These are phyloP conservation scores for Ophiothrix spiculata DNA, from an alignment of 35 echinoderm and acorn worm species.

Conservation along the genomic window DNA sequence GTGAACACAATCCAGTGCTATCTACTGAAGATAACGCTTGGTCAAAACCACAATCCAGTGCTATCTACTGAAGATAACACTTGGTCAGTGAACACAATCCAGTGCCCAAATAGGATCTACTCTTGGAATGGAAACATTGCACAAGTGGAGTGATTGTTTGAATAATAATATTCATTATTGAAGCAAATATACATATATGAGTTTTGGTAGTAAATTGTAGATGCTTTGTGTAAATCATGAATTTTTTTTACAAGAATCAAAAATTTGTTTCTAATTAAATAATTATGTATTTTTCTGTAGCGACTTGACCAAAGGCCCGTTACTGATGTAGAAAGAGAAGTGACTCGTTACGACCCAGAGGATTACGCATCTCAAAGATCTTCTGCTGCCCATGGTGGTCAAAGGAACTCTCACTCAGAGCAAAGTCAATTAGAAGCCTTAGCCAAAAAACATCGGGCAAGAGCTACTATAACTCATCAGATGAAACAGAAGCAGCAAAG, in stretches of 20 bases:
- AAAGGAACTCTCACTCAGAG: background rate
- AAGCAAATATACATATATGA: background rate
- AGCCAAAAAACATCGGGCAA: background rate
- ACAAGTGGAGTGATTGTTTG: background rate
- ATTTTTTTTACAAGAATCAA: too few species aligned
- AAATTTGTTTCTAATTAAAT: too few species aligned
- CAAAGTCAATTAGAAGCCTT: background rate
- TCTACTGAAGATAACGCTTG: too few species aligned
- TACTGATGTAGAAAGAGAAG: slow-evolving; percentile 62
- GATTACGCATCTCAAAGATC: slow-evolving; percentile 9
- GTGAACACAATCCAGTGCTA: too few species aligned
- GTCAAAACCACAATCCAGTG: too few species aligned
- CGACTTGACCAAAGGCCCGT: slow-evolving; percentile 26
- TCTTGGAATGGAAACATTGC: background rate
- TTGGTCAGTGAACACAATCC: too few species aligned
- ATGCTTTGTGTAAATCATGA: background rate
- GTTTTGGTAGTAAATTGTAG: background rate
- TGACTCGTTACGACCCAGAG: slow-evolving; percentile 59
- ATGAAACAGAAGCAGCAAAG: slow-evolving; percentile 15
- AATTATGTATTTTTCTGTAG: too few species aligned
- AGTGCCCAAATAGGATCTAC: too few species aligned
- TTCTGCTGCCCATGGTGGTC: slow-evolving; percentile 1
- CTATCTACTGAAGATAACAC: too few species aligned
- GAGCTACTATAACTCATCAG: slow-evolving; percentile 40
- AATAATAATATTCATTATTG: background rate